These are phyloP conservation scores for Acrocephalus arundinaceus DNA, from an alignment of 2,113 vertebrate genomes.

Conservation along the genomic window DNA sequence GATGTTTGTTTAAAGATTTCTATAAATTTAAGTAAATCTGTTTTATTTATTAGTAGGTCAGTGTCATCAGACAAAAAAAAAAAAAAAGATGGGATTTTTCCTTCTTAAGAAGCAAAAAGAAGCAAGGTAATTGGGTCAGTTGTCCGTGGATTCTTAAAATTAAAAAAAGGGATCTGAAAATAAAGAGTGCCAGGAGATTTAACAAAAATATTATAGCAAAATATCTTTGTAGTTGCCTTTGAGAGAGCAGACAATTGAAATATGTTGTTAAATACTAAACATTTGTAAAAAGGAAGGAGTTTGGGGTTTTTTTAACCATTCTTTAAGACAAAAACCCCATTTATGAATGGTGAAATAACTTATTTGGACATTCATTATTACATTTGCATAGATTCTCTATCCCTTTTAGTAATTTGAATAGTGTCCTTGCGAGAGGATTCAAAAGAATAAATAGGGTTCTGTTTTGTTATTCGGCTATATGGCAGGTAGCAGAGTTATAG, in stretches of 20 bases:
- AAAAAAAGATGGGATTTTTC: background rate
- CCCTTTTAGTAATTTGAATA: background rate
- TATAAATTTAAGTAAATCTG: background rate
- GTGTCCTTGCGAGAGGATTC: background rate
- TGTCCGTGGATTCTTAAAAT: background rate
- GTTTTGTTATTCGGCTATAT: background rate
- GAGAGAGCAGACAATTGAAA: background rate
- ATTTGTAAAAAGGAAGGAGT: background rate
- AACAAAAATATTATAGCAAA: background rate
- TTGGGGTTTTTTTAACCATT: background rate
- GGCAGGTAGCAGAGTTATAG: background rate
- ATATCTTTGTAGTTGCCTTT: background rate
- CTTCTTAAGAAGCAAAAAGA: background rate
- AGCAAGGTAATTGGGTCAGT: background rate
- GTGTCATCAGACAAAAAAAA: background rate
- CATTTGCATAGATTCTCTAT: background rate
- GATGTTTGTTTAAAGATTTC: background rate
- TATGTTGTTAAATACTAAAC: background rate
- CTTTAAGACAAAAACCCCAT: background rate
- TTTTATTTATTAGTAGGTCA: background rate
- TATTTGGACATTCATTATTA: background rate
- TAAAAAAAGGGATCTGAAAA: background rate
- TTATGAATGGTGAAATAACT: background rate
- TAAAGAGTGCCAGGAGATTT: background rate
- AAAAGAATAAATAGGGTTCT: background rate